Conservation (phyloP, 1,140 invertebrate species). For the Polyergus mexicanus region DNA sequence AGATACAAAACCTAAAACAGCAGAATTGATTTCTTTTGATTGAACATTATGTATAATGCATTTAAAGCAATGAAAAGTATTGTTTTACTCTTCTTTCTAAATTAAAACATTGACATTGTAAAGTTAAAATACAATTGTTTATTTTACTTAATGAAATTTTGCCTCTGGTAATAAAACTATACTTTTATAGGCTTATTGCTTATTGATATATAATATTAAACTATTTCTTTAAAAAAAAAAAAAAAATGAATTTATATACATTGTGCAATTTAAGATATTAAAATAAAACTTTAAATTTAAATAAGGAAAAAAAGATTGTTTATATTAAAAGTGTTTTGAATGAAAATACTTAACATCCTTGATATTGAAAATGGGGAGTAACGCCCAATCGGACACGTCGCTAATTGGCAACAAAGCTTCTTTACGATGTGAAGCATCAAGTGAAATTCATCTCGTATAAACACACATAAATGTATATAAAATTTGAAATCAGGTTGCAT, state of each 20-base stretch:
- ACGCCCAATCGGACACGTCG: too few species aligned
- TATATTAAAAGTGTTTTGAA: too few species aligned
- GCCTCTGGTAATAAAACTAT: slow-evolving; percentile 5
- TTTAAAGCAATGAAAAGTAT: slow-evolving; percentile 59
- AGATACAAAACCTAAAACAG: slow-evolving; percentile 80
- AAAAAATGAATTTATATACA: slow-evolving; percentile 12
- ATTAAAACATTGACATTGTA: slow-evolving; percentile 17
- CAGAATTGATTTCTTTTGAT: slow-evolving; percentile 84
- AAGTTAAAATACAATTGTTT: slow-evolving; percentile 2
- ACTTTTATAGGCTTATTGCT: slow-evolving; percentile 26
- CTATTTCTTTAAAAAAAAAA: slow-evolving; percentile 22
- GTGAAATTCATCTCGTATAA: too few species aligned
- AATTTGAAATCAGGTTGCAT: too few species aligned
- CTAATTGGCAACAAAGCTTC: too few species aligned
- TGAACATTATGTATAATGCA: slow-evolving; percentile 68
- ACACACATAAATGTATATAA: too few species aligned
- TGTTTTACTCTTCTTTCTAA: slow-evolving; percentile 7
- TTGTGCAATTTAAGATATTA: slow-evolving; percentile 31
- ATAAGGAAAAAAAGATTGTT: neutral
- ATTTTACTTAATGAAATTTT: slow-evolving; percentile 33
- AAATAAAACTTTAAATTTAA: slow-evolving; percentile 25
- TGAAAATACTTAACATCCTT: too few species aligned
- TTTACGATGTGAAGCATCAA: too few species aligned
- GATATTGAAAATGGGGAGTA: too few species aligned
- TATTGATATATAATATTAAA: slow-evolving; percentile 24